Percentiles rank a stretch among this genome's conserved stretches.
Evolutionary conservation across 2,797 vertebrate genomes (phyloP).

Genomic region (Protonibea diacanthus): DNA sequence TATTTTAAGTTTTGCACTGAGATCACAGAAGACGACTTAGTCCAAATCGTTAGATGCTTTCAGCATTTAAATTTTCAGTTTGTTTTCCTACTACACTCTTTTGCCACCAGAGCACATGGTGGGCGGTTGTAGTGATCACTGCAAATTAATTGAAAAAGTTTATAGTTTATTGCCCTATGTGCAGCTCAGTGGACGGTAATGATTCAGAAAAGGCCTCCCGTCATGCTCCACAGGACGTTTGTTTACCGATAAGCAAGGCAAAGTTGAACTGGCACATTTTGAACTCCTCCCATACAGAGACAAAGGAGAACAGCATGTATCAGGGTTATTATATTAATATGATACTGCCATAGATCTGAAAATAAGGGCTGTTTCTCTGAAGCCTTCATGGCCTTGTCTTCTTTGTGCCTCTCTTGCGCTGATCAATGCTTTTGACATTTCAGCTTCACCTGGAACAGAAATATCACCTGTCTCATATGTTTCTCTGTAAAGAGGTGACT

Average conservation of each 20-base stretch:
- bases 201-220: slow-evolving; percentile 16
- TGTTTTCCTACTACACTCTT: background rate
- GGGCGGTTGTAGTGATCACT: slow-evolving; percentile 18
- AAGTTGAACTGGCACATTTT: background rate
- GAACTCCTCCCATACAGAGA: slow-evolving; percentile 18
- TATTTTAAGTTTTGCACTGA: background rate
- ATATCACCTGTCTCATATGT: background rate
- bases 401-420: slow-evolving; percentile 36
- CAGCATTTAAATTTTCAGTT: background rate
- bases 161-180: background rate
- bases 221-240: slow-evolving; percentile 4
- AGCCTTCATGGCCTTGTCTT: slow-evolving; percentile 54
- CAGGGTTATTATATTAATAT: background rate
- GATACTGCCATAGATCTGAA: slow-evolving; percentile 17
- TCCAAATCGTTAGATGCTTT: background rate
- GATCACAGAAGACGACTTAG: slow-evolving; percentile 7
- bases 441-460: slow-evolving; percentile 1
- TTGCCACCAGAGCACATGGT: background rate
- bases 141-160: slow-evolving; percentile 22
- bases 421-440: slow-evolving; percentile 16
- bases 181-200: slow-evolving; percentile 8
- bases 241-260: slow-evolving; percentile 41
- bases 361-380: slow-evolving; percentile 57
- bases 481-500: slow-evolving; percentile 7
- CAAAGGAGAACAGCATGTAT: slow-evolving; percentile 20